Evolutionary conservation across 2,797 vertebrate genomes (phyloP), one percentile per base, ranked within the genome.

Genomic region (Falco naumanni): DNA sequence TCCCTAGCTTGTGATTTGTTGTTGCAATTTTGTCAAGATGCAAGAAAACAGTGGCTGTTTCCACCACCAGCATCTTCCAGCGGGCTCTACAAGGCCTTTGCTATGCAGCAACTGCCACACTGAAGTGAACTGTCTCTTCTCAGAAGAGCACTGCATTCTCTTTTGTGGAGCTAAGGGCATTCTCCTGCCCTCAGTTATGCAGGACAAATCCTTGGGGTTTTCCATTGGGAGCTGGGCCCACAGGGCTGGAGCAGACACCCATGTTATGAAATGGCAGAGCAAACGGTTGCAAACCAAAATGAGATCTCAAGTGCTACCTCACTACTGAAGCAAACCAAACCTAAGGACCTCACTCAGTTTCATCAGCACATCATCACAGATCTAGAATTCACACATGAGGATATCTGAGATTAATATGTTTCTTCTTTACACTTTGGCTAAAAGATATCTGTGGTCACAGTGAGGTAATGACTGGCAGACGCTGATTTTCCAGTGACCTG

Each of bases 401-500:
- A 29, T 86, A 86, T 56, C 34, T 84, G 69, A 95, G 63, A 90
- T 94, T 78, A 87, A 24, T 50, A 24, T 50, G 28, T 13, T 77
- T 94, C 89, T 91, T 78, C 79, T 81, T 81, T 56, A 61, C 22
- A 72, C 47, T 90, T 88, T 50, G 43, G 34, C 54, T 79, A 76
- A 70, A 64, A 93, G 54, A 25, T 86, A 72, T 69, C 89, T 88
- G 69, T 75, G 91, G 85, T 63, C 69, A 37, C 56, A 56, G 48
- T 95, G 94, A 95, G 85, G 80, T 95, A 96, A 95, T 91, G 87
- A 93, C 47, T 84, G 82, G 69, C 94, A 84, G 63, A 63, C 0
- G 0, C 26, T 72, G 72, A 91, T 86, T 95, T 95, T 90, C 87
- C 91, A 96, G 70, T 95, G 95, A 95, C 87, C 96, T 95, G 93